Base-by-base conservation (phyloP, 2,797 vertebrate genomes). In the Girardinus metallicus region DNA sequence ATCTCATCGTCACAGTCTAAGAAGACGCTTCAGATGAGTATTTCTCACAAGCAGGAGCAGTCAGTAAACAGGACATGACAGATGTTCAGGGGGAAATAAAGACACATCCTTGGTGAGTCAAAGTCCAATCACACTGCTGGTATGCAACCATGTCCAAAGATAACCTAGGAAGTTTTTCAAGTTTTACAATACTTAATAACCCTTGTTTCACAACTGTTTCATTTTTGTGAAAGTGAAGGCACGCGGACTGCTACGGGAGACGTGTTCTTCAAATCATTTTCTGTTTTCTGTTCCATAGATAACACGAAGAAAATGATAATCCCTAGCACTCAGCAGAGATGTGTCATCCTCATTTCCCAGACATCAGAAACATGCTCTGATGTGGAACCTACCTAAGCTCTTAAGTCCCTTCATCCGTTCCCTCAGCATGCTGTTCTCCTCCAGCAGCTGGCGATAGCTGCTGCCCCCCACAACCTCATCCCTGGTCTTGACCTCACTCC, bases 381-480 rank as follows among this genome's bases (percentile, higher is more conserved):
- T 85, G 64, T 15, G 75, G 80, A 78, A 91, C 94, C 74, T 96
- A 99, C 99, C 98, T 78, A 99, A 96, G 83, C 97, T 98, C 92
- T 97, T 98, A 87, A 99, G 97, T 78, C 98, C 98, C 90, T 98
- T 98, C 97, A 99, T 99, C 89, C 97, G 96, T 92, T 98, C 97
- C 91, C 97, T 97, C 93, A 98, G 95, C 75, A 97, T 96, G 79
- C 94, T 89, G 90, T 99, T 98, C 95, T 99, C 98, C 88, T 98
- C 97, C 94, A 97, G 94, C 85, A 99, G 96, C 90, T 96, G 96
- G 91, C 97, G 96, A 92, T 97, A 97, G 93, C 97, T 96, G 34
- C 94, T 80, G 74, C 90, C 93, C 71, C 82, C 94, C 79, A 74
- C 91, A 11, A 88, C 85, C 89, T 96, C 94, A 3, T 96, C 95